These are phyloP conservation scores for Gadus macrocephalus DNA, from an alignment of 2,113 vertebrate species.

Conservation along the genomic window DNA sequence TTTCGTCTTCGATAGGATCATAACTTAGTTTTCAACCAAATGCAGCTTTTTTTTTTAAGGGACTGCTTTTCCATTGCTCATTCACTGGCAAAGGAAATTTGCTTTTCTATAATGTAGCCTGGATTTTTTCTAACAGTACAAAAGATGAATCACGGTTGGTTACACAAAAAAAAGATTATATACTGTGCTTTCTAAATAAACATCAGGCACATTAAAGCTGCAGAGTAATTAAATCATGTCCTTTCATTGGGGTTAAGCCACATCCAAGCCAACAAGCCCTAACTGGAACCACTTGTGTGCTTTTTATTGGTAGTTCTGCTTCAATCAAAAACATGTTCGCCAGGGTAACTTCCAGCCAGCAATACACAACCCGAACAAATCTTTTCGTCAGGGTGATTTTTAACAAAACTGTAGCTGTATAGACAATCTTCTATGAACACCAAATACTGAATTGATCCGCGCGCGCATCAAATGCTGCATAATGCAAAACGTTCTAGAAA, in stretches of 20 bases:
- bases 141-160: constrained; percentile 64
- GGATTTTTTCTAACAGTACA: constrained; percentile 17
- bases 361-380: constrained; percentile 52
- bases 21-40: too few relatives aligned
- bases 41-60: constrained; percentile 5
- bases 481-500: neutral
- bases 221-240: constrained; percentile 77
- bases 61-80: constrained; percentile 35
- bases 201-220: constrained; percentile 71
- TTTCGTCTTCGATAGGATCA: too few relatives aligned
- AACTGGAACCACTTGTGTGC: constrained; percentile 74
- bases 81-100: constrained; percentile 35
- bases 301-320: constrained; percentile 72
- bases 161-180: constrained; percentile 63
- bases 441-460: too few relatives aligned
- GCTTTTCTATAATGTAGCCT: constrained; percentile 41
- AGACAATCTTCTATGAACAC: too few relatives aligned
- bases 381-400: constrained; percentile 26
- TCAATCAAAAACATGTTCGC: constrained; percentile 64
- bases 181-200: constrained; percentile 71
- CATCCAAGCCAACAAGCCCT: constrained; percentile 68
- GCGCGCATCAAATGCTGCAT: too few relatives aligned
- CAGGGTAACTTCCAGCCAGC: constrained; percentile 49
- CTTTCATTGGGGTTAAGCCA: constrained; percentile 74
- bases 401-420: neutral